These are phyloP conservation scores for Pterostichus madidus DNA, from an alignment of 2,888 invertebrate genomes.

Conservation along the genomic window DNA sequence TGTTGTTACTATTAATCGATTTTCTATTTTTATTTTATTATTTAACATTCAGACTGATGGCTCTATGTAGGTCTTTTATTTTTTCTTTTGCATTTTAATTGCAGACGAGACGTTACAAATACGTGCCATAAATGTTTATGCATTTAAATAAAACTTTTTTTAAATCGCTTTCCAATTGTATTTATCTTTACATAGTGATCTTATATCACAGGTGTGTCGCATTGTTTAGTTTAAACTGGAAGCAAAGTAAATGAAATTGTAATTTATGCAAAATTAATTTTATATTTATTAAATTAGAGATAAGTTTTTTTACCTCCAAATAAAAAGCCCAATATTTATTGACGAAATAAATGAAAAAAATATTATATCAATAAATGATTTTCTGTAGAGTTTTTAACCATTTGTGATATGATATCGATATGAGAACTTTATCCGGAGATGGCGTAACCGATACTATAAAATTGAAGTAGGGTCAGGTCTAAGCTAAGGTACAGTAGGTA, in stretches of 20 bases:
- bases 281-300: background rate
- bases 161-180: conserved; percentile 60
- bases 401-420: background rate
- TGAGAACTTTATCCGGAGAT: no score
- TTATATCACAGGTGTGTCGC: conserved; percentile 41
- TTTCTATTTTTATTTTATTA: conserved; percentile 42
- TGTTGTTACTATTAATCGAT: conserved; percentile 40
- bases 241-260: no score
- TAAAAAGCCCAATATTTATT: no score
- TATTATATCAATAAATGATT: no score
- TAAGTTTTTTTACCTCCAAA: background rate
- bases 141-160: conserved; percentile 51
- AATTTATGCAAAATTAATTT: background rate
- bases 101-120: conserved; percentile 52
- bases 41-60: conserved; percentile 34
- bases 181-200: background rate
- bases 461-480: no score
- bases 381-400: no score
- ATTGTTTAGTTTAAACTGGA: no score
- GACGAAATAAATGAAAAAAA: no score
- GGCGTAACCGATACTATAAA: no score
- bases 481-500: no score
- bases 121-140: conserved; percentile 52
- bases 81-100: conserved; percentile 59
- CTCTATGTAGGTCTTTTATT: conserved; percentile 48